Evolutionary conservation across 2,113 vertebrate species (phyloP).

Genomic region (Nerophis ophidion): DNA sequence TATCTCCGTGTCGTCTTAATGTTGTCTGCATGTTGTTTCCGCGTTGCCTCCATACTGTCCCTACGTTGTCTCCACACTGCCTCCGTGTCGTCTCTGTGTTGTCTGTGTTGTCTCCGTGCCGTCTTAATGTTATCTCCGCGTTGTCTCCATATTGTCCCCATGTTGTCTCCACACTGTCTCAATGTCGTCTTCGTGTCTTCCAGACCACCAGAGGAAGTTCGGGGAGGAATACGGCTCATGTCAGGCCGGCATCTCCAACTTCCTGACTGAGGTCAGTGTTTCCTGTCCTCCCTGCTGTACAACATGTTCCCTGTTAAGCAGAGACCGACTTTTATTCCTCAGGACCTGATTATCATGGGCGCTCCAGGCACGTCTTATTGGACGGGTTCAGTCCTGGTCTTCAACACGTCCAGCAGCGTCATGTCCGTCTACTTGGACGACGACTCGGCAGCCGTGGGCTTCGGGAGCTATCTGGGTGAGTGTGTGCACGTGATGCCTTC

Average conservation of each 20-base stretch:
- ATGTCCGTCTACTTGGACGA: conserved; percentile 75
- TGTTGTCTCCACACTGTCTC: neutral
- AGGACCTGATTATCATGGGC: conserved; percentile 94
- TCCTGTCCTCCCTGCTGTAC: neutral
- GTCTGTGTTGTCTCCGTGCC: no score
- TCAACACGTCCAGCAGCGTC: conserved; percentile 73
- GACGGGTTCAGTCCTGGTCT: conserved; percentile 89
- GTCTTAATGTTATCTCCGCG: neutral
- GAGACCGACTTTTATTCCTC: neutral
- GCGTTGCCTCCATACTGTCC: no score
- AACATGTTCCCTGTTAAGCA: neutral
- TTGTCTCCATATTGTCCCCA: no score
- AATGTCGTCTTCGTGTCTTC: conserved; percentile 1
- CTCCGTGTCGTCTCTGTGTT: neutral
- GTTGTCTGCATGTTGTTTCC: no score
- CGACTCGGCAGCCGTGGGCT: conserved; percentile 72
- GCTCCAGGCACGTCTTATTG: conserved; percentile 89
- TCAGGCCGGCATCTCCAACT: conserved; percentile 64
- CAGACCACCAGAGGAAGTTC: conserved; percentile 62
- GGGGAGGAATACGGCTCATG: conserved; percentile 62
- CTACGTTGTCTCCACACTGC: no score
- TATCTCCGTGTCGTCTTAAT: no score
- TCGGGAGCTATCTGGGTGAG: conserved; percentile 90
- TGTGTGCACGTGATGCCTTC: neutral
- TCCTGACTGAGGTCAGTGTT: conserved; percentile 53